Base-by-base conservation (phyloP, 2,888 invertebrate species). In the Brenthis hecate region DNA sequence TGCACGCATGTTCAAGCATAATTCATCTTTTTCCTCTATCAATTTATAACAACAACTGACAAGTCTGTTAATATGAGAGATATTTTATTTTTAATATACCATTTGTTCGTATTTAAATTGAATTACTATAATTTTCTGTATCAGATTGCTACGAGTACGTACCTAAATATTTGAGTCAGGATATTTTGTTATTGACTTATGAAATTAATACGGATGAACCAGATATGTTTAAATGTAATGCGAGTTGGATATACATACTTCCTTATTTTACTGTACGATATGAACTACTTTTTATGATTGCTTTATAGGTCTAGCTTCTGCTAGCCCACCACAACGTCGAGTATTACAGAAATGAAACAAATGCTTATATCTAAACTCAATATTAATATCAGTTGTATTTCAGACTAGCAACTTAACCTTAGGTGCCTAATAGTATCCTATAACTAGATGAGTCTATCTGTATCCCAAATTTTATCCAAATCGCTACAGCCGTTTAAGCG, bases 271-370 rank as follows among this genome's bases (percentile, higher is more conserved):
- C 28, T 61, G 32, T 32, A 32, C 32, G 28, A 51, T 61, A 66
- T 66, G 55, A 47, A 54, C 51, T 61, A 19, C 50, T 54, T 66
- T 61, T 55, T 61, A 55, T 56, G 61, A 66, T 60, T 56, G 55
- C 66, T 56, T 56, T 66, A 66, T 43, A 60, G 61, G 61, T 48
- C 48, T 14, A 56, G 47, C 36, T 60, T 48, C 19, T 6, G 65
- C 48, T 55, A 23, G 56, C 36, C 53, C 19, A 61, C 61, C 51
- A 32, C 61, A 61, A 61, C 51, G 61, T 53, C 51, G 51, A 16
- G 36, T 51, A 36, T 19, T 61, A 61, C 19, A 28, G 47, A 58
- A n/a, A 14, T 23, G 14, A 48, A 47, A 13, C 1, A 14, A 58
- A 48, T n/a, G 57, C 13, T 48, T 48, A 58, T 32, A 19, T 19